A percentile compares a stretch with the other conserved stretches of the same genome.
phyloP scores from a whole-genome alignment of 2,888 invertebrate species.

The Euzophera pinguis region DNA sequence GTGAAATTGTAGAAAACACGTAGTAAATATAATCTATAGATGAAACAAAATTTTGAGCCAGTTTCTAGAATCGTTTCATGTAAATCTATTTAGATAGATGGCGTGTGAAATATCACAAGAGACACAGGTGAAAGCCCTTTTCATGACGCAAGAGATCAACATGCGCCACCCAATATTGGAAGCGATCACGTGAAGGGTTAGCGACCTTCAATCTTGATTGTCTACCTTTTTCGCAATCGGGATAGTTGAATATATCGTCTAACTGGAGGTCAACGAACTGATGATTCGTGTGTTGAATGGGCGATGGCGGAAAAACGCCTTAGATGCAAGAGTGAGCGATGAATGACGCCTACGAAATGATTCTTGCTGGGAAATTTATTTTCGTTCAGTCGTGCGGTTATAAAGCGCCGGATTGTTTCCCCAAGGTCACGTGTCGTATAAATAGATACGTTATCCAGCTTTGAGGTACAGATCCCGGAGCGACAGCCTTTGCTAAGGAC shows the following conservation, averaged over 20 bases:
- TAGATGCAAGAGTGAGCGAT: slow-evolving; percentile 6
- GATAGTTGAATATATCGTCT: slow-evolving; percentile 2
- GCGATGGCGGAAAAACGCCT: slow-evolving; percentile 14
- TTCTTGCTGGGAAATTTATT: not conserved
- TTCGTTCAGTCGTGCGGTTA: not conserved
- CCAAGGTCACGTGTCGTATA: slow-evolving; percentile 3
- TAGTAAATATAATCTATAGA: not conserved
- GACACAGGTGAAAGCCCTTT: slow-evolving; percentile 38
- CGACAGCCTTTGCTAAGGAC: too few relatives aligned
- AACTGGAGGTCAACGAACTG: slow-evolving; percentile 10
- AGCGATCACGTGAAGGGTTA: slow-evolving; percentile 25
- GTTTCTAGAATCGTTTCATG: slow-evolving; percentile 14
- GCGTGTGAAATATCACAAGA: slow-evolving; percentile 12
- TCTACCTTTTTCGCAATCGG: slow-evolving; percentile 21
- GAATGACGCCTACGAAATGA: slow-evolving; percentile 20
- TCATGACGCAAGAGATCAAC: slow-evolving; percentile 29
- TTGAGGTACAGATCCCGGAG: too few relatives aligned
- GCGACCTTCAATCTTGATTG: slow-evolving; percentile 21
- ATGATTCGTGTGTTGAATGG: slow-evolving; percentile 15
- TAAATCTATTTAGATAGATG: too few relatives aligned
- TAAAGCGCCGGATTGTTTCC: not conserved
- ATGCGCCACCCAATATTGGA: slow-evolving; percentile 19
- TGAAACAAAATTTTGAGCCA: not conserved
- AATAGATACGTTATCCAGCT: slow-evolving; percentile 10
- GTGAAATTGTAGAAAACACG: too few relatives aligned